These are phyloP conservation scores for Parnassius apollo DNA, from an alignment of 2,888 invertebrate genomes.

Conservation along the genomic window DNA sequence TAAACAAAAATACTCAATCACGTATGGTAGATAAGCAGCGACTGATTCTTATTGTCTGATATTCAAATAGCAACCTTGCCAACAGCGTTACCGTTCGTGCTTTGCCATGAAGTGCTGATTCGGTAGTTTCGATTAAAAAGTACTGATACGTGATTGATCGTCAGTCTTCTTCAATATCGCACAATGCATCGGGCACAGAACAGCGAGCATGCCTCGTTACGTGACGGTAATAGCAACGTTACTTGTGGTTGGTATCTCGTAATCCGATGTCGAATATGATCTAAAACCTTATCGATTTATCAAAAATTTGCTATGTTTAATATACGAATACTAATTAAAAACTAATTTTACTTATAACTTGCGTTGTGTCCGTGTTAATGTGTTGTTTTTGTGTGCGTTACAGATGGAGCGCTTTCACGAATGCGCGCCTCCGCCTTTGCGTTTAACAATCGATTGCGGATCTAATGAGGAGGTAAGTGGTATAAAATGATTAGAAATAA, in stretches of 20 bases:
- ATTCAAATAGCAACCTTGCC: constrained; percentile 26
- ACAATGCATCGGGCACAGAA: constrained; percentile 53
- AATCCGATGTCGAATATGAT: constrained; percentile 1
- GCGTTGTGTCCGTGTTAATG: neutral
- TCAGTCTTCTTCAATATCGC: constrained; percentile 34
- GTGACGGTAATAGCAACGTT: constrained; percentile 50
- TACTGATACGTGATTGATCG: constrained; percentile 48
- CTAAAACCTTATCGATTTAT: neutral
- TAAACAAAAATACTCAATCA: constrained; percentile 31
- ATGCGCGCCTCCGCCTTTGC: constrained; percentile 53
- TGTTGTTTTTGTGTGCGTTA: constrained; percentile 30
- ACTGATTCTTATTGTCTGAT: constrained; percentile 36
- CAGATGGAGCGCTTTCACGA: constrained; percentile 41
- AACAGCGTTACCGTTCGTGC: constrained; percentile 35
- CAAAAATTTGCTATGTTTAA: too few relatives aligned
- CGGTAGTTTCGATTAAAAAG: constrained; percentile 26
- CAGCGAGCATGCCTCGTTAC: constrained; percentile 55
- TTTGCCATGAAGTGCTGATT: constrained; percentile 27
- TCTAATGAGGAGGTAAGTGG: constrained; percentile 57
- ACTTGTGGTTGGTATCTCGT: constrained; percentile 56
- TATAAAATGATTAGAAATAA: too few relatives aligned
- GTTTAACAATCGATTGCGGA: constrained; percentile 63
- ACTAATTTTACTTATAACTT: too few relatives aligned
- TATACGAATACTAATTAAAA: too few relatives aligned
- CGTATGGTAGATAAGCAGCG: constrained; percentile 51